phyloP scores from a whole-genome alignment of 1,140 invertebrate genomes.

The Drosophila kohkoa region DNA sequence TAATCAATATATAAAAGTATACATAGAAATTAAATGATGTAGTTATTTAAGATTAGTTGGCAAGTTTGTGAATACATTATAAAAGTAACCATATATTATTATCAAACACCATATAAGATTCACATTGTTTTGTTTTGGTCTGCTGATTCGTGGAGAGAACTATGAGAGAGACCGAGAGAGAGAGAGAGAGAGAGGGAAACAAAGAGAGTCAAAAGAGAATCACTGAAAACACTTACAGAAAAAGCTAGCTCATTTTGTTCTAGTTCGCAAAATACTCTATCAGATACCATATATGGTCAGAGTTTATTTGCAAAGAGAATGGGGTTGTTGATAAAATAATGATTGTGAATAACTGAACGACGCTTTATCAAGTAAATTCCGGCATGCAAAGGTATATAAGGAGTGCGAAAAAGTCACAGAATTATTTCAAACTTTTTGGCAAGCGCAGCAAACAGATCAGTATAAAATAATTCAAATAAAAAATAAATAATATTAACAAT shows the following conservation, averaged over 20 bases:
- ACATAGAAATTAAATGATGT: neutral
- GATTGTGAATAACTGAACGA: neutral
- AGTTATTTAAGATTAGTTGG: neutral
- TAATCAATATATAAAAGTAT: too few species aligned
- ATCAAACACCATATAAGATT: constrained; percentile 76
- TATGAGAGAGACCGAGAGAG: neutral
- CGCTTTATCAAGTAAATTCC: neutral
- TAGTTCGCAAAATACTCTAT: neutral
- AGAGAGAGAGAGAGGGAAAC: too few species aligned
- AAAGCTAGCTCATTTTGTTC: neutral
- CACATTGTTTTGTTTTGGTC: constrained; percentile 83
- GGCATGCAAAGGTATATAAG: constrained; percentile 45
- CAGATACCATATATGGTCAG: constrained; percentile 9
- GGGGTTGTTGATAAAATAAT: neutral
- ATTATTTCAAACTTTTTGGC: neutral
- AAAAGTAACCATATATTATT: constrained; percentile 77
- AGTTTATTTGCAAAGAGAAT: neutral
- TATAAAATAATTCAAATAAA: neutral
- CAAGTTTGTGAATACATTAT: constrained; percentile 69
- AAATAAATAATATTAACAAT: neutral
- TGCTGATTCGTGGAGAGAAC: constrained; percentile 75
- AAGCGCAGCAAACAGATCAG: constrained; percentile 75
- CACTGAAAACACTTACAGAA: neutral
- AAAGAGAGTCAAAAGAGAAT: neutral
- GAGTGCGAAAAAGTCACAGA: constrained; percentile 75